A percentile compares a stretch with the other conserved stretches of the same genome.
phyloP scores from a whole-genome alignment of 1,140 invertebrate genomes.

The Ephestia elutella region DNA sequence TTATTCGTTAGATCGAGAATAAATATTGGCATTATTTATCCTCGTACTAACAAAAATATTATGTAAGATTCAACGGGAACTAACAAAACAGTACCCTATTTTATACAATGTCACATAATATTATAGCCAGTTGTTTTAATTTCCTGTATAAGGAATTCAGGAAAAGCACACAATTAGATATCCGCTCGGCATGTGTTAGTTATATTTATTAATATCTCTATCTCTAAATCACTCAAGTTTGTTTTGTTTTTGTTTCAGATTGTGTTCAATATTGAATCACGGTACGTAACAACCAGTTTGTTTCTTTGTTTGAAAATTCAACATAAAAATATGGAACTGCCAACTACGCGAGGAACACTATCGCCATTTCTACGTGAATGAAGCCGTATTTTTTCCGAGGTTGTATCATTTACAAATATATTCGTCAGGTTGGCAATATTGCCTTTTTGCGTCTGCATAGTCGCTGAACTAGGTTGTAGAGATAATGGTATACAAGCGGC shows the following conservation, averaged over 20 bases:
- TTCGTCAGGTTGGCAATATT: slow-evolving; percentile 33
- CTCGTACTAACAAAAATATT: too few species aligned
- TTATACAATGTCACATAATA: not conserved
- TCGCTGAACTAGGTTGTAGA: slow-evolving; percentile 49
- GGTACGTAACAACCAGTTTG: not conserved
- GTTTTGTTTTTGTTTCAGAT: slow-evolving; percentile 19
- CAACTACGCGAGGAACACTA: slow-evolving; percentile 1
- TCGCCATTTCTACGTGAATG: slow-evolving; percentile 21
- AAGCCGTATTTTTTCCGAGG: slow-evolving; percentile 17
- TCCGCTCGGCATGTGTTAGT: not conserved
- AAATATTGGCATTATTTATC: too few species aligned
- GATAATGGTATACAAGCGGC: slow-evolving; percentile 33
- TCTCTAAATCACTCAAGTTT: slow-evolving; percentile 15
- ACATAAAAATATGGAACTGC: not conserved
- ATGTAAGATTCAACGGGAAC: not conserved
- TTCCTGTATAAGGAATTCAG: slow-evolving; percentile 2
- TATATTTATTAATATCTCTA: slow-evolving; percentile 6
- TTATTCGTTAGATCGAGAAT: too few species aligned
- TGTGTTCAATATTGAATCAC: not conserved
- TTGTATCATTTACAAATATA: slow-evolving; percentile 19
- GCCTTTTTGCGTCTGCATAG: slow-evolving; percentile 32
- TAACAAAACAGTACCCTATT: not conserved
- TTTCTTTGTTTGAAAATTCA: not conserved
- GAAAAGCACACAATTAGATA: slow-evolving; percentile 1
- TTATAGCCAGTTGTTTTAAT: slow-evolving; percentile 8